Evolutionary conservation across 2,113 vertebrate genomes (phyloP).

Genomic region (Grammomys dolichurus): DNA sequence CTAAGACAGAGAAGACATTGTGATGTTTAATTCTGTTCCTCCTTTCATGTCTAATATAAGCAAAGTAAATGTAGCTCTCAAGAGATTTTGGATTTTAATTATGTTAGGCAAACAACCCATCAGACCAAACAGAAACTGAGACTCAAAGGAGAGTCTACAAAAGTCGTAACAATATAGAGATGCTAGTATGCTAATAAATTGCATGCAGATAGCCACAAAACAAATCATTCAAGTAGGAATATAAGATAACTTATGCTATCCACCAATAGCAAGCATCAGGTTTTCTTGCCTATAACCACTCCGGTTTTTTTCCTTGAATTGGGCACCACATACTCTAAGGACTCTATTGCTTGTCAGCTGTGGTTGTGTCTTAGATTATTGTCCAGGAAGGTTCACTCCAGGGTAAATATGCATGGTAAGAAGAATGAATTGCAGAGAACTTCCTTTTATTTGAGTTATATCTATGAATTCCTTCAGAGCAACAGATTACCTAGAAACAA

Average conservation of each 20-base stretch:
- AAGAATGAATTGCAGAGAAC: background rate
- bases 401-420: background rate
- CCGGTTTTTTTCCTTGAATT: background rate
- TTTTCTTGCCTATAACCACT: background rate
- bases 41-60: background rate
- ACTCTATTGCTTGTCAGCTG: background rate
- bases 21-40: background rate
- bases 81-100: conserved; percentile 36
- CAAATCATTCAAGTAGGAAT: background rate
- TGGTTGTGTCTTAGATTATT: background rate
- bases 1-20: background rate
- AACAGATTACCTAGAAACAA: background rate
- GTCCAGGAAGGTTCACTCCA: background rate
- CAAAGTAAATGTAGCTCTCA: background rate
- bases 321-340: background rate
- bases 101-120: conserved; percentile 17
- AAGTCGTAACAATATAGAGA: background rate
- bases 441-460: background rate
- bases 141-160: conserved; percentile 4
- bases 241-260: background rate
- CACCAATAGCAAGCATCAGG: background rate
- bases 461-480: background rate
- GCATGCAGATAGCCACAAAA: background rate
- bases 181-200: background rate
- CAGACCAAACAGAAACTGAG: background rate